Evolutionary conservation across 2,888 invertebrate species (phyloP), one percentile per base, ranked within the genome.

Genomic region (Arrhopalites spinosus): DNA sequence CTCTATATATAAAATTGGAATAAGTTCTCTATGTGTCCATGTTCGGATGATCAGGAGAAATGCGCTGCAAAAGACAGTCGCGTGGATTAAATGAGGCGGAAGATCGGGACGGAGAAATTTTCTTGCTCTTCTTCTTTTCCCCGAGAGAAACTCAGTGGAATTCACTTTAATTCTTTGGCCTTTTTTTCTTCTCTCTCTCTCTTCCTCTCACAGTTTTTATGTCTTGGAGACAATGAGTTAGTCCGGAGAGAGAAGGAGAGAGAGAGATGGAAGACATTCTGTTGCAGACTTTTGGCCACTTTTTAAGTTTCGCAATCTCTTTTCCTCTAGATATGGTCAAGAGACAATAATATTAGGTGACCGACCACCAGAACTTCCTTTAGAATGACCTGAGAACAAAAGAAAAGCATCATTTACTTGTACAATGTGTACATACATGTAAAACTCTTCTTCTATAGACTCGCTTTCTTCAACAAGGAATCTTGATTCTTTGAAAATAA

Each of bases 21-120:
- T 69, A 67, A 45, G 67, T 43, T 45, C 61, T 67, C 20, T 27
- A 59, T 59, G 59, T 59, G 59, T 59, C 59, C 59, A 71, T 71
- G 53, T 71, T 56, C 43, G 71, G 73, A 74, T 74, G 74, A 74
- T 74, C 68, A 74, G 74, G 56, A 68, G 74, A 74, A 69, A 74
- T 68, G 53, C 68, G 56, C 59, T 74, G 74, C 68, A 74, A 74
- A 68, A 69, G 74, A 74, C 74, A 74, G 56, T 74, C 68, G 68
- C 68, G 68, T 68, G 68, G 68, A 74, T 68, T 69, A 74, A 74
- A 74, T 74, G 74, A 74, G 74, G 68, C 74, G 74, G 74, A 74
- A 74, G 74, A 74, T 74, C 68, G 74, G 74, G 45, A 61, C 43
- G 25, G 56, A 30, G 53, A 59, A 53, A 36, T 36, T 36, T 36